A percentile compares a stretch with the other conserved stretches of the same genome.
phyloP scores from a whole-genome alignment of 53 echinoderm and acorn worm genomes.

The Echinometra lucunter region DNA sequence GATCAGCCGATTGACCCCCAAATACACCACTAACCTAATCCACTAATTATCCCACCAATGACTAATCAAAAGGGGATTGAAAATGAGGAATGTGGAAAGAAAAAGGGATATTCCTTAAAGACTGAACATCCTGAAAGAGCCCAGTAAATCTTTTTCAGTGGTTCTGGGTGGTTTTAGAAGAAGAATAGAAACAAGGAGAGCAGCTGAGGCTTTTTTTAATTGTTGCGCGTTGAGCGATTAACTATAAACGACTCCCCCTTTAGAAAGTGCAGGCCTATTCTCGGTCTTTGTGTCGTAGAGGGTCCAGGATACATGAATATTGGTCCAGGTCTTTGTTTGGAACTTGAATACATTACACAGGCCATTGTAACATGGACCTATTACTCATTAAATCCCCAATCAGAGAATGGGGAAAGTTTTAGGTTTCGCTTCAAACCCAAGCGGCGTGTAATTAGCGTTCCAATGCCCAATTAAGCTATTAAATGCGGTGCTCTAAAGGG shows the following conservation, averaged over 20 bases:
- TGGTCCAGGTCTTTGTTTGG: not conserved
- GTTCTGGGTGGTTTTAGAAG: not conserved
- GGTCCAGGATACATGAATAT: not conserved
- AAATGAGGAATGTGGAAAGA: not conserved
- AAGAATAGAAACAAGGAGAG: not conserved
- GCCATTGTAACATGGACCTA: not conserved
- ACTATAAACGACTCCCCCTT: not conserved
- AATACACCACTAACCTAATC: slow-evolving; percentile 17
- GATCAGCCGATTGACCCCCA: not conserved
- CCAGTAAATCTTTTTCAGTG: not conserved
- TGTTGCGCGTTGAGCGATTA: not conserved
- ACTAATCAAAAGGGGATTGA: not conserved
- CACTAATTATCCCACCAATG: slow-evolving; percentile 15
- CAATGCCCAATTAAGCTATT: not conserved
- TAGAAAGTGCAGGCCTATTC: not conserved
- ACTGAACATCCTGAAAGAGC: not conserved
- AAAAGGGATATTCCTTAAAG: not conserved
- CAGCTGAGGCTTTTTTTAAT: slow-evolving; percentile 6
- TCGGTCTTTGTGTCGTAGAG: not conserved
- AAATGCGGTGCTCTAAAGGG: not conserved
- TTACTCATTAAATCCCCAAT: not conserved
- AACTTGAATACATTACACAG: not conserved
- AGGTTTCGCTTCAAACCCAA: not conserved
- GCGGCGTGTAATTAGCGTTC: not conserved
- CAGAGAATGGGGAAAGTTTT: not conserved